A percentile compares a stretch with the other conserved stretches of the same genome.
These are phyloP conservation scores for Atta cephalotes DNA, from an alignment of 1,140 invertebrate genomes.

Conservation along the genomic window DNA sequence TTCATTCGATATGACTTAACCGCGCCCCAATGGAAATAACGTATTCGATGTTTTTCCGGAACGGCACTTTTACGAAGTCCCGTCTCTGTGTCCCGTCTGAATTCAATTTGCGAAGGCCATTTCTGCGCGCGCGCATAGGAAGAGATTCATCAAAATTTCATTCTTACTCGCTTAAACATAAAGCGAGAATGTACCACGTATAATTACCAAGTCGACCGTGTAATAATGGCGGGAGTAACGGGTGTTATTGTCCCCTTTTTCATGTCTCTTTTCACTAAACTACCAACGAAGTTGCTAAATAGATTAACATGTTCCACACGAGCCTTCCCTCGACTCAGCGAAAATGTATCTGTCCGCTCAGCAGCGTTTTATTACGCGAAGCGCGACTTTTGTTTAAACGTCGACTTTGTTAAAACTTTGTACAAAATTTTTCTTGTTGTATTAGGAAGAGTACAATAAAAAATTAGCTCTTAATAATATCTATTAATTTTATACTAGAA, in stretches of 20 bases:
- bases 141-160: slow-evolving; percentile 61
- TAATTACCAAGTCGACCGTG: slow-evolving; percentile 48
- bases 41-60: slow-evolving; percentile 43
- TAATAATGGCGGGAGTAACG: slow-evolving; percentile 29
- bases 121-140: not conserved
- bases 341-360: slow-evolving; percentile 21
- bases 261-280: slow-evolving; percentile 25
- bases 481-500: not conserved
- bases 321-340: not conserved
- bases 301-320: slow-evolving; percentile 34
- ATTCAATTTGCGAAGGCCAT: slow-evolving; percentile 42
- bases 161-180: slow-evolving; percentile 44
- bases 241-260: slow-evolving; percentile 14
- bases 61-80: slow-evolving; percentile 49
- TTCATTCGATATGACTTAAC: slow-evolving; percentile 43
- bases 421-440: slow-evolving; percentile 25
- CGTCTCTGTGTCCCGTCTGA: slow-evolving; percentile 19
- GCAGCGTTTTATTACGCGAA: slow-evolving; percentile 27
- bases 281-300: slow-evolving; percentile 47
- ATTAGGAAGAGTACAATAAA: not conserved
- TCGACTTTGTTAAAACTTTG: not conserved
- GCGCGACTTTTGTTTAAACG: slow-evolving; percentile 29
- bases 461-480: not conserved
- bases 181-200: not conserved
- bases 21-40: slow-evolving; percentile 46